Conservation (phyloP, 2,797 vertebrate genomes). For the Parambassis ranga region DNA sequence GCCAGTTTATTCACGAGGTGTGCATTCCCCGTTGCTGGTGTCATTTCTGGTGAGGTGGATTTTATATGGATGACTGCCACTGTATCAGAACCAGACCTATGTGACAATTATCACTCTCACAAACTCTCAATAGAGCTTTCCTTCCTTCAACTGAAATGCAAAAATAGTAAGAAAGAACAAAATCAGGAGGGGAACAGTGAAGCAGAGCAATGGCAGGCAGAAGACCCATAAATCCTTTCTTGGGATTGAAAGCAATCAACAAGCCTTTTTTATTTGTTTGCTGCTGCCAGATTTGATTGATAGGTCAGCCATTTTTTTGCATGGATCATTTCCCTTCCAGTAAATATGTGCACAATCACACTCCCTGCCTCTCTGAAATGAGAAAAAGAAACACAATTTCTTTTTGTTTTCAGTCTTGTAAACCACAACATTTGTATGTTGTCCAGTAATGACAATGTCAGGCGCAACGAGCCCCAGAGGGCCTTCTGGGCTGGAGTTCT, state of each 20-base stretch:
- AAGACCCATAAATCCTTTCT: slow-evolving; percentile 29
- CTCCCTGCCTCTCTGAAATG: slow-evolving; percentile 28
- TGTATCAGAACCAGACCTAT: slow-evolving; percentile 65
- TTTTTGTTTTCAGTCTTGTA: slow-evolving; percentile 67
- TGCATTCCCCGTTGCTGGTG: slow-evolving; percentile 57
- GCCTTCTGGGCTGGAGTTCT: slow-evolving; percentile 59
- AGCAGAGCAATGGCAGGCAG: slow-evolving; percentile 22
- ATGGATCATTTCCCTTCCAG: slow-evolving; percentile 53
- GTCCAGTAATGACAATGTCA: slow-evolving; percentile 75
- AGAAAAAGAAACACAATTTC: slow-evolving; percentile 47
- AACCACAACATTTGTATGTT: slow-evolving; percentile 69
- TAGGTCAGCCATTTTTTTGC: slow-evolving; percentile 47
- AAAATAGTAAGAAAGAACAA: slow-evolving; percentile 3
- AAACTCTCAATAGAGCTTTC: slow-evolving; percentile 1
- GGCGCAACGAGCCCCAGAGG: slow-evolving; percentile 50
- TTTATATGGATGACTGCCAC: slow-evolving; percentile 43
- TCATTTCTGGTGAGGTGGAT: slow-evolving; percentile 58
- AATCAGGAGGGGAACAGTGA: slow-evolving; percentile 8
- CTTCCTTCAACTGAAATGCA: slow-evolving; percentile 24
- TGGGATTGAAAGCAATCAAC: slow-evolving; percentile 42
- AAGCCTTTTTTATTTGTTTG: slow-evolving; percentile 30
- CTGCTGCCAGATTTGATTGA: slow-evolving; percentile 62
- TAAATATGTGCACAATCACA: slow-evolving; percentile 56
- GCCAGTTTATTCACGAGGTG: slow-evolving; percentile 58
- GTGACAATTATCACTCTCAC: slow-evolving; percentile 58